Evolutionary conservation across 2,797 vertebrate species (phyloP), one percentile per base, ranked within the genome.

Genomic region (Gymnothorax javanicus): DNA sequence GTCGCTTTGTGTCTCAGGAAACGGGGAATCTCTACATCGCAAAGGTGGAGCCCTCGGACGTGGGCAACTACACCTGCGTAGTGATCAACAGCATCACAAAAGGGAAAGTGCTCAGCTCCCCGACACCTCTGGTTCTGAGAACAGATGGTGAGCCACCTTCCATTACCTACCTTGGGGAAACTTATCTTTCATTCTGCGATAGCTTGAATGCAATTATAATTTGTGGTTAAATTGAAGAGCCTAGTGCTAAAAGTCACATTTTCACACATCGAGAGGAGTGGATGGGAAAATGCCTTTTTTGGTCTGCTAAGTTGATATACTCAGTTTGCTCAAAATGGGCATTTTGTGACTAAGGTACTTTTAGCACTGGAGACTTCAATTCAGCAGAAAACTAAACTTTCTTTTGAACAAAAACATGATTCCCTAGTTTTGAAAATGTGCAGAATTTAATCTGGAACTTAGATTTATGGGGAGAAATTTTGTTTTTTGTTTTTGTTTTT

Each of bases 21-120:
- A 99, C 98, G 0, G 98, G 98, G 0, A 97, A 98, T 91, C 95
- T 99, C 52, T 99, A 99, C 92, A 96, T 99, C 0, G 96, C 98
- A 60, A 99, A 99, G 90, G 98, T 99, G 33, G 97, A 99, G 86
- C 93, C 96, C 0, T 97, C 97, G 0, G 98, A 99, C 0, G 98
- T 98, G 82, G 98, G 98, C 25, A 99, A 98, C 93, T 99, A 99
- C 93, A 99, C 96, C 0, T 99, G 98, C 0, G 97, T 98, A 82
- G 97, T 97, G 9, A 98, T 97, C 87, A 98, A 97, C 91, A 92
- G 90, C 0, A 92, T 96, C 89, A 97, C 95, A 0, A 95, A 90
- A 9, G 95, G 95, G 93, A 95, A 95, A 15, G 95, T 96, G 9
- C 95, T 97, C 69, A 98, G 98, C 87, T 97, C 97, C 0, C 97